phyloP scores from a whole-genome alignment of 92 coral and sea anemone genomes.

The Phenganax marumi region DNA sequence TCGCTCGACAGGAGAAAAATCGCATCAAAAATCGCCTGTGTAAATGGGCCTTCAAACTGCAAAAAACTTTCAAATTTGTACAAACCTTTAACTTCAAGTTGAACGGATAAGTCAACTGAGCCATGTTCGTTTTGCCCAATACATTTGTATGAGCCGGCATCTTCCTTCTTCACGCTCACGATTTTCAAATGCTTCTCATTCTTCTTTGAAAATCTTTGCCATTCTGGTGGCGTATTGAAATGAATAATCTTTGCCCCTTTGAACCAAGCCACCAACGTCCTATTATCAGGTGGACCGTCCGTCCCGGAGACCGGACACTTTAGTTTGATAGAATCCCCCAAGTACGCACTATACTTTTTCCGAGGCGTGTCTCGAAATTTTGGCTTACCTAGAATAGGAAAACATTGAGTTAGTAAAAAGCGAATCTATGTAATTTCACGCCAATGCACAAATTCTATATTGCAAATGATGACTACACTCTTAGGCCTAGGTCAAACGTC shows the following conservation, averaged over 20 bases:
- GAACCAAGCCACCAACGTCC: constrained; percentile 77
- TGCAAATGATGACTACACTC: background rate
- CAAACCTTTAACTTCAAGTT: constrained; percentile 68
- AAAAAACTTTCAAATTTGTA: background rate
- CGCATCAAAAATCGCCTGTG: too few species aligned
- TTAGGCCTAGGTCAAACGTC: too few species aligned
- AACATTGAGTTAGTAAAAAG: background rate
- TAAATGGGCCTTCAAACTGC: too few species aligned
- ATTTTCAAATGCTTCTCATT: constrained; percentile 66
- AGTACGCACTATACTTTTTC: constrained; percentile 54
- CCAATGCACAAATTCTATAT: too few species aligned
- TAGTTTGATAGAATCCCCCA: constrained; percentile 68
- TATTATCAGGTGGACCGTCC: constrained; percentile 58
- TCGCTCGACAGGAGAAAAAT: too few species aligned
- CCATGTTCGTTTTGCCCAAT: constrained; percentile 64
- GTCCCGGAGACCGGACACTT: constrained; percentile 71
- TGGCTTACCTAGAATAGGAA: constrained; percentile 48
- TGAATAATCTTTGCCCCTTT: constrained; percentile 32
- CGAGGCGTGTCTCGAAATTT: constrained; percentile 47
- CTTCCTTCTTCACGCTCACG: constrained; percentile 52
- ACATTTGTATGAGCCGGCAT: constrained; percentile 72
- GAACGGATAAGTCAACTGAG: constrained; percentile 32
- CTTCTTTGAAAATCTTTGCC: constrained; percentile 49
- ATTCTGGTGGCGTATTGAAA: background rate
- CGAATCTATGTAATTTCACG: too few species aligned